Evolutionary conservation across 1,140 invertebrate genomes (phyloP), one percentile per base, ranked within the genome.

Genomic region (Heliconius eleuchia): DNA sequence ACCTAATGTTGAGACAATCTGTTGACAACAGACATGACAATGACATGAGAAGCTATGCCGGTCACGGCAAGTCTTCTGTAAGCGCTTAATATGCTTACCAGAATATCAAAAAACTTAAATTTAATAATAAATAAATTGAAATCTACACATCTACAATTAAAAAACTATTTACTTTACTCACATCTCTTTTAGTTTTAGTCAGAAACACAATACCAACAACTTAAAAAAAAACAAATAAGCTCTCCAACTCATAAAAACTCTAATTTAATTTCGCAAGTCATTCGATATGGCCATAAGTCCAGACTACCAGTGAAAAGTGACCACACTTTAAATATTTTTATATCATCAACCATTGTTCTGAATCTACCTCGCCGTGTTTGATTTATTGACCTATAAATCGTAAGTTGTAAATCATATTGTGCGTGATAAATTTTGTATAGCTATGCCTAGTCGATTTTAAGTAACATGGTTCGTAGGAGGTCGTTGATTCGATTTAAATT

Each of bases 341-440:
- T 60, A 77, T 74, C 77, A 27, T 77, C 52, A 42, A 34, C 72
- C 79, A 77, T 80, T 80, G 79, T 80, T 80, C 76, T 52, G 50
- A 57, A 76, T 77, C 71, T 72, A 80, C 77, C 72, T 46, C 77
- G 71, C 71, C 73, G 52, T 76, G 78, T 80, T 70, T 80, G 81
- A 82, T 82, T 82, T 82, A 82, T 52, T 80, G 30, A 74, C 72
- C 81, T 71, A 82, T 82, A 82, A 82, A 82, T 82, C 81, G 79
- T 55, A 16, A 72, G 42, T 82, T 78, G 74, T 80, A 80, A 77
- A 80, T 80, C 75, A 80, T 57, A 73, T 50, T 80, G 57, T 30
- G 60, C 60, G 9, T 66, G 27, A 11, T 66, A 66, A 66, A 66
- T 66, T 27, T 27, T 66, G 27, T 66, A 66, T 66, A 8, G 60